Evolutionary conservation across 2,797 vertebrate species (phyloP), one percentile per base, ranked within the genome.

Genomic region (Ptychobarbus kaznakovi): DNA sequence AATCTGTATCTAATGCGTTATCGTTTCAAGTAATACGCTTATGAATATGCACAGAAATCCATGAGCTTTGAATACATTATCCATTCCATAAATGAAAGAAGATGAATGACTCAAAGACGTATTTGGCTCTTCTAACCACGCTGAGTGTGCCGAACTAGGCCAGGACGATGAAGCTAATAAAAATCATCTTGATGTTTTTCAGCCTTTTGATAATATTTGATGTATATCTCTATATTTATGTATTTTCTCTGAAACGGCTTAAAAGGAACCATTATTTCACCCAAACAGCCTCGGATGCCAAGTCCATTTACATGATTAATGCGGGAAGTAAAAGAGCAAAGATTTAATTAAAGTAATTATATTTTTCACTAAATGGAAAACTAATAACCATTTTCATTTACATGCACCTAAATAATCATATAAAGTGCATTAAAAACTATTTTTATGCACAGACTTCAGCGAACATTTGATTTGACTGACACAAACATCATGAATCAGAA

Each of bases 1-100:
- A 83, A 89, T 89, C 85, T 87, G 74, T 81, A 89, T 87, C 87
- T 87, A 89, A 89, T 84, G 81, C 40, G 82, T 87, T 87, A 88
- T 86, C 73, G n/a, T 61, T 86, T 74, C 53, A 83, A 76, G 46
- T 88, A 85, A 81, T 73, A 83, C 81, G 73, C 81, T 86, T 82
- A 87, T 87, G 85, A 88, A 90, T 90, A 87, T 90, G 77, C 86
- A 82, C 78, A 86, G 86, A 69, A 75, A 80, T 79, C 66, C 51
- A 8, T 42, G 51, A 35, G 51, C 87, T 82, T 63, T 42, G 66
- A 88, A 88, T 84, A 84, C 81, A 90, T 88, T 87, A 88, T 77
- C 51, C 69, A 82, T 74, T 13, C 56, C 56, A 69, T 70, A 86
- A 87, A 84, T 49, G 56, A 81, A 82, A 77, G 73, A 87, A 77